Percentiles rank a stretch among this genome's conserved stretches.
These are phyloP conservation scores for Tridacna crocea DNA, from an alignment of 2,888 invertebrate species.

Conservation along the genomic window DNA sequence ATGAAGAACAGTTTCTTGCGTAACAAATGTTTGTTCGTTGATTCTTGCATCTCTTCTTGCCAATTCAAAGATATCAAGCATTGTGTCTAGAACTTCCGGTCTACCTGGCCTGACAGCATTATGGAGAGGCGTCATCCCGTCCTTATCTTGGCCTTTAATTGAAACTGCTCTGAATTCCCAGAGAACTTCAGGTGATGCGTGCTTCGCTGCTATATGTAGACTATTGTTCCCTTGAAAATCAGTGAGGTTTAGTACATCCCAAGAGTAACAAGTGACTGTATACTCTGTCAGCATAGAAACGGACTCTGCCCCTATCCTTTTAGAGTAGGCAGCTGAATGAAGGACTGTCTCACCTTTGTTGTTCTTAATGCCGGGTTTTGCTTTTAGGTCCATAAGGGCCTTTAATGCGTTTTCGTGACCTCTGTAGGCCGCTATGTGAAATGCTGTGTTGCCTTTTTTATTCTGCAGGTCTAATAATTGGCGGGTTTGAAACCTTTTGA, in stretches of 20 bases:
- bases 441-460: conserved; percentile 75
- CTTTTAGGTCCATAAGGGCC: conserved; percentile 69
- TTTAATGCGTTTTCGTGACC: conserved; percentile 72
- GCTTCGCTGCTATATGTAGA: conserved; percentile 78
- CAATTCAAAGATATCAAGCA: conserved; percentile 73
- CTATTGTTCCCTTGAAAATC: conserved; percentile 78
- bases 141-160: conserved; percentile 68
- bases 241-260: conserved; percentile 77
- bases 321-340: conserved; percentile 72
- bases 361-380: conserved; percentile 76
- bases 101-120: conserved; percentile 66
- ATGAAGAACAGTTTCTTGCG: conserved; percentile 66
- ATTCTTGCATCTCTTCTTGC: conserved; percentile 71
- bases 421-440: conserved; percentile 78
- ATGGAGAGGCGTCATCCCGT: conserved; percentile 72
- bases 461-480: conserved; percentile 70
- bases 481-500: conserved; percentile 62
- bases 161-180: conserved; percentile 73
- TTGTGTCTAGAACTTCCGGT: conserved; percentile 67
- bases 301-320: conserved; percentile 58
- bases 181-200: conserved; percentile 68
- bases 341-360: conserved; percentile 75
- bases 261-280: conserved; percentile 77
- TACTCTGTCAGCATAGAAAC: conserved; percentile 71
- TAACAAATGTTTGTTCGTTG: conserved; percentile 67